A percentile compares a stretch with the other conserved stretches of the same genome.
These are phyloP conservation scores for Thripadectes ignobilis DNA, from an alignment of 2,797 vertebrate species.

Conservation along the genomic window DNA sequence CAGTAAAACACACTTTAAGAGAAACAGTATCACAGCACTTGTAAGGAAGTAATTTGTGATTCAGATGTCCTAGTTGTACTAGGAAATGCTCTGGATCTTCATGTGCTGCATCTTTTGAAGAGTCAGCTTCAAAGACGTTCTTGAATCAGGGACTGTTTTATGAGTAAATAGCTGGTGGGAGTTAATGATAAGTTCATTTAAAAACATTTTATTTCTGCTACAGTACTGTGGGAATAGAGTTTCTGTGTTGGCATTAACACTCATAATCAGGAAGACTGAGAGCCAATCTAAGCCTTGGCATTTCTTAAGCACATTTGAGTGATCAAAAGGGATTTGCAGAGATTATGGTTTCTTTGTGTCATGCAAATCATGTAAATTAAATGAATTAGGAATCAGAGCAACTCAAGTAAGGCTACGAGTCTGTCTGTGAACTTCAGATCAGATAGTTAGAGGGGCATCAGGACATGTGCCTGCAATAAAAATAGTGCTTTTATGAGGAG, in stretches of 20 bases:
- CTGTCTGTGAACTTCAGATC: background rate
- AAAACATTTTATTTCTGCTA: slow-evolving; percentile 20
- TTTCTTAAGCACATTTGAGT: slow-evolving; percentile 13
- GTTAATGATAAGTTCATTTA: background rate
- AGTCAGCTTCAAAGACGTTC: slow-evolving; percentile 25
- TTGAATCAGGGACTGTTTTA: slow-evolving; percentile 4
- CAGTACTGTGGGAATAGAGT: background rate
- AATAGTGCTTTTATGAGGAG: background rate
- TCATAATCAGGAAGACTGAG: background rate
- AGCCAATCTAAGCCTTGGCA: background rate
- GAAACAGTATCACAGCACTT: background rate
- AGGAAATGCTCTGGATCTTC: slow-evolving; percentile 27
- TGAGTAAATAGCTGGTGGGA: slow-evolving; percentile 13
- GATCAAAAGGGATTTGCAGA: slow-evolving; percentile 33
- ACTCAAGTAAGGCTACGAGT: background rate
- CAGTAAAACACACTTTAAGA: background rate
- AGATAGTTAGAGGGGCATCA: background rate
- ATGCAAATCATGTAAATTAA: slow-evolving; percentile 4
- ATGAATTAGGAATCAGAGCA: background rate
- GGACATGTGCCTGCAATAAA: background rate
- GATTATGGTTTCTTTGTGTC: background rate
- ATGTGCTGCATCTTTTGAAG: slow-evolving; percentile 26
- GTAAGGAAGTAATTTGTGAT: slow-evolving; percentile 11
- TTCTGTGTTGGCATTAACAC: background rate
- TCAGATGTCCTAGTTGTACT: slow-evolving; percentile 21